Conservation (phyloP, 2,888 invertebrate species). For the Cyaniris semiargus region DNA sequence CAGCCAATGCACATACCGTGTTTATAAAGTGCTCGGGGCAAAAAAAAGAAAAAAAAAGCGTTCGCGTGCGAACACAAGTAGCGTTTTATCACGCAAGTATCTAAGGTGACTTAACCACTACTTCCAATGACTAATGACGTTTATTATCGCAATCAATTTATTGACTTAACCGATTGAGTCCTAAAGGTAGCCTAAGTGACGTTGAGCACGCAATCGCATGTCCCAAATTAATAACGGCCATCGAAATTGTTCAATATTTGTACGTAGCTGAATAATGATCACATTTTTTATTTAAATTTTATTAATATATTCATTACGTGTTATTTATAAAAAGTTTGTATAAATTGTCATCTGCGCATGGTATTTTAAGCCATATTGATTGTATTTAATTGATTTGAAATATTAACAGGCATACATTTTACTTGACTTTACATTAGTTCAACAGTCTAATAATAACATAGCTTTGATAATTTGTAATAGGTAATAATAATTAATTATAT, state of each 20-base stretch:
- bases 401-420: neutral
- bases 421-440: neutral
- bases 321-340: neutral
- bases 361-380: neutral
- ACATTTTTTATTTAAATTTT: constrained; percentile 18
- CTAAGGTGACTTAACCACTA: constrained; percentile 66
- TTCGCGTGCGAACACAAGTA: constrained; percentile 72
- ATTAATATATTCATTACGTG: neutral
- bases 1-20: constrained; percentile 44
- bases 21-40: constrained; percentile 45
- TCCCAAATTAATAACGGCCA: constrained; percentile 44
- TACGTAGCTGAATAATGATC: neutral
- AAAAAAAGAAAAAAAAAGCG: constrained; percentile 40
- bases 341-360: neutral
- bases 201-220: constrained; percentile 58
- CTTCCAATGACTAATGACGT: constrained; percentile 72
- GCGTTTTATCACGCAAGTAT: constrained; percentile 63
- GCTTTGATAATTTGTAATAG: too few species aligned
- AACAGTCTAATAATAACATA: neutral
- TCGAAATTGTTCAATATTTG: constrained; percentile 53
- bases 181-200: constrained; percentile 65
- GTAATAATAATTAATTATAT: too few species aligned
- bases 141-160: constrained; percentile 76
- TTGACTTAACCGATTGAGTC: constrained; percentile 69
- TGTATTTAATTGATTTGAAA: neutral